Conservation (phyloP, 2,797 vertebrate genomes). For the Mallotus villosus region DNA sequence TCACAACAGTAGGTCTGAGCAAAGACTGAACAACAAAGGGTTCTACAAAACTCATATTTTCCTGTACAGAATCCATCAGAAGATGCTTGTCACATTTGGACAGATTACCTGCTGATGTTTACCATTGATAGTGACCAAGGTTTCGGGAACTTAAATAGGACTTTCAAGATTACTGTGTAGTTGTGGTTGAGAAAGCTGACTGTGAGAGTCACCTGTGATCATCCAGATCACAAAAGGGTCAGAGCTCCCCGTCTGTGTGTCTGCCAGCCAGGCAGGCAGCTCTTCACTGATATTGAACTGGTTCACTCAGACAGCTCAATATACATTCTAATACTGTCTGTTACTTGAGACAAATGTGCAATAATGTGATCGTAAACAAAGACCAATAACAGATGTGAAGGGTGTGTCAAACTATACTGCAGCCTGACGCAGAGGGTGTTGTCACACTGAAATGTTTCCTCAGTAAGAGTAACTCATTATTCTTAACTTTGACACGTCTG, state of each 20-base stretch:
- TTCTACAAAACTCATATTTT: no score
- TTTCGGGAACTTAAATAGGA: no score
- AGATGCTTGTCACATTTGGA: background rate
- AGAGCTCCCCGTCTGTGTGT: background rate
- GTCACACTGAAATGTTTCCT: background rate
- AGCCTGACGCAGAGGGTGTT: background rate
- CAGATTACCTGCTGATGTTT: no score
- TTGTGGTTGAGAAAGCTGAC: no score
- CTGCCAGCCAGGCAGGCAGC: no score
- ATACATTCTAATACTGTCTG: constrained; percentile 25
- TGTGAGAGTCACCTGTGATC: background rate
- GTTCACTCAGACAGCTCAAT: constrained; percentile 1
- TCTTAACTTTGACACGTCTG: background rate
- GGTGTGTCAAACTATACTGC: background rate
- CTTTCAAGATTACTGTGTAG: no score
- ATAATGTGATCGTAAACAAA: background rate
- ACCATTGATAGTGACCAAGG: no score
- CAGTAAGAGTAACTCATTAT: background rate
- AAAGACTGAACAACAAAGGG: no score
- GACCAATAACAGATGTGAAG: no score
- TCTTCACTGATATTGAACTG: constrained; percentile 8
- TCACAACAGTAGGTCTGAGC: no score
- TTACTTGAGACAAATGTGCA: background rate
- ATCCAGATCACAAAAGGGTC: background rate
- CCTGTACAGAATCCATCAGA: background rate